Evolutionary conservation across 2,888 invertebrate genomes (phyloP).

Genomic region (Omphaloscelis lunosa): DNA sequence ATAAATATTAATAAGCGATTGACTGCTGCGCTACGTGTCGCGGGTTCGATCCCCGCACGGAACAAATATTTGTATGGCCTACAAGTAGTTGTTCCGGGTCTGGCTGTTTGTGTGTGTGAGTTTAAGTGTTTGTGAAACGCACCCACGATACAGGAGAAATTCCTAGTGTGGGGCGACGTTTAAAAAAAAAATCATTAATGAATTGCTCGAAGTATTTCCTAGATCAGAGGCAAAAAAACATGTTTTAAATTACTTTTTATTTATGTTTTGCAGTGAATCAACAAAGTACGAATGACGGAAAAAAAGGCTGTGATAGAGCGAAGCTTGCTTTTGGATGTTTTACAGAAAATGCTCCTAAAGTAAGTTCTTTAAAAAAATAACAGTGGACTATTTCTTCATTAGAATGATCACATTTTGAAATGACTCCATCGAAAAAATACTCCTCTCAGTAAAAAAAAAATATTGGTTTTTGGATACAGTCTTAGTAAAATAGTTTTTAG

Average conservation of each 20-base stretch:
- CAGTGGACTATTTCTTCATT: not conserved
- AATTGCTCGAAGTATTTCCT: not conserved
- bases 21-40: no score
- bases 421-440: not conserved
- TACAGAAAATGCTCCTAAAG: slow-evolving; percentile 75
- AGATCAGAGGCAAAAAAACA: not conserved
- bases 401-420: not conserved
- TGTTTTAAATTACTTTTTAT: not conserved
- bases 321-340: slow-evolving; percentile 77
- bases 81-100: no score
- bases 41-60: no score
- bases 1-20: slow-evolving; percentile 10
- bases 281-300: slow-evolving; percentile 71
- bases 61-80: no score
- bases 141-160: no score
- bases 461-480: not conserved
- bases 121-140: no score
- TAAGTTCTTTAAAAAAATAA: slow-evolving; percentile 63
- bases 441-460: not conserved
- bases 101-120: no score
- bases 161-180: no score
- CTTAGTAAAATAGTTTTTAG: no score
- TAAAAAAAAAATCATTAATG: not conserved
- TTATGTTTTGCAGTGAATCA: slow-evolving; percentile 75
- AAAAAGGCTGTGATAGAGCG: slow-evolving; percentile 79